phyloP scores from a whole-genome alignment of 1,140 invertebrate genomes.

The Amphibalanus amphitrite region DNA sequence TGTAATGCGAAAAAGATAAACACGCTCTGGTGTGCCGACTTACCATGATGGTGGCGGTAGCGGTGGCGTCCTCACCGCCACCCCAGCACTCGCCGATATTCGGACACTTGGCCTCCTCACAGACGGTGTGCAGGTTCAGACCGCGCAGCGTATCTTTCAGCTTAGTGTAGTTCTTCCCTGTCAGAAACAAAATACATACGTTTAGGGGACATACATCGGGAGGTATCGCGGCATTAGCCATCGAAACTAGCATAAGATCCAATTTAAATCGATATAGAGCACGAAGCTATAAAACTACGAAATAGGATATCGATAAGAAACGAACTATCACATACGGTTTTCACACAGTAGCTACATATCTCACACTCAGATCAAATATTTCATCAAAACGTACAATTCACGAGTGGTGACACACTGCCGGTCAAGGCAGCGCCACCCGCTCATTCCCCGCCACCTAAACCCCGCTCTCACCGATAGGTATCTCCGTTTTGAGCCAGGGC shows the following conservation, averaged over 20 bases:
- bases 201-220: no score
- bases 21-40: no score
- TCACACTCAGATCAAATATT: no score
- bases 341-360: no score
- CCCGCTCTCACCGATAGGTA: constrained; percentile 59
- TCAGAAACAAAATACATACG: no score
- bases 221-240: constrained; percentile 13
- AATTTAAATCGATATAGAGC: constrained; percentile 5
- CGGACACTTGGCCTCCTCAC: constrained; percentile 96
- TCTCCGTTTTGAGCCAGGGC: constrained; percentile 91
- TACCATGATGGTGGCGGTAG: constrained; percentile 83
- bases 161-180: constrained; percentile 55
- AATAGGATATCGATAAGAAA: no score
- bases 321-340: constrained; percentile 27
- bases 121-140: constrained; percentile 89
- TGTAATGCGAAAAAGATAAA: no score
- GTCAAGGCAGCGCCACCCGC: no score
- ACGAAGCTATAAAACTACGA: constrained; percentile 2
- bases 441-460: no score
- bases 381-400: no score
- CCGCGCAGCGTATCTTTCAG: constrained; percentile 73
- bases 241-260: no score
- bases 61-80: constrained; percentile 66
- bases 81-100: constrained; percentile 99
- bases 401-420: no score